Evolutionary conservation across 2,113 vertebrate species (phyloP).

Genomic region (Tauraco erythrolophus): DNA sequence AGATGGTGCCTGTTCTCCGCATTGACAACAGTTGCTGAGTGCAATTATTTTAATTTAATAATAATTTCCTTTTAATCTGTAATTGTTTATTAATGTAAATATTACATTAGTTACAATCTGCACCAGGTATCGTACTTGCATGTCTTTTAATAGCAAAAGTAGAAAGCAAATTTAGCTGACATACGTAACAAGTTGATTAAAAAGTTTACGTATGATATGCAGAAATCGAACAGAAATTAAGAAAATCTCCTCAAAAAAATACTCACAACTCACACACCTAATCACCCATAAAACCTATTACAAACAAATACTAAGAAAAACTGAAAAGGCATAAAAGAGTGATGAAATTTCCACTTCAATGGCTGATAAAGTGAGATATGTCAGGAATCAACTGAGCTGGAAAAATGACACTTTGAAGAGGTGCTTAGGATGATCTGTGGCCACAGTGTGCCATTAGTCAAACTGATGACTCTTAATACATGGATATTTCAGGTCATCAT

Average conservation of each 20-base stretch:
- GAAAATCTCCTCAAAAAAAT: slow-evolving; percentile 46
- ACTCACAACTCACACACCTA: slow-evolving; percentile 74
- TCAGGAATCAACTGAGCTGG: slow-evolving; percentile 81
- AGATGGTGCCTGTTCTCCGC: neutral
- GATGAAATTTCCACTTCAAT: slow-evolving; percentile 81
- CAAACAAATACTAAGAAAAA: slow-evolving; percentile 80
- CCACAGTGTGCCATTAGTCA: slow-evolving; percentile 73
- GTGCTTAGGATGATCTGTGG: slow-evolving; percentile 77
- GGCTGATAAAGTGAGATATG: slow-evolving; percentile 78
- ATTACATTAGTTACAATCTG: neutral
- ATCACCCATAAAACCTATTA: slow-evolving; percentile 84
- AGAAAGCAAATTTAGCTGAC: neutral
- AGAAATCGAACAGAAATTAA: slow-evolving; percentile 62
- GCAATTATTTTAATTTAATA: neutral
- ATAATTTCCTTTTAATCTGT: neutral
- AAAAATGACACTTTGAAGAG: slow-evolving; percentile 83
- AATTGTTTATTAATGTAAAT: neutral
- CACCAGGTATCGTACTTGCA: neutral
- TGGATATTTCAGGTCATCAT: slow-evolving; percentile 68
- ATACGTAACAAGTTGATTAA: neutral
- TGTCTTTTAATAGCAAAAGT: neutral
- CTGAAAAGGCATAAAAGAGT: slow-evolving; percentile 72
- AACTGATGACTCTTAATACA: slow-evolving; percentile 74
- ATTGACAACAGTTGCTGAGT: neutral
- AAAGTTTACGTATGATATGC: neutral